Conservation (phyloP, 2,113 vertebrate genomes). For the Trogon surrucura region DNA sequence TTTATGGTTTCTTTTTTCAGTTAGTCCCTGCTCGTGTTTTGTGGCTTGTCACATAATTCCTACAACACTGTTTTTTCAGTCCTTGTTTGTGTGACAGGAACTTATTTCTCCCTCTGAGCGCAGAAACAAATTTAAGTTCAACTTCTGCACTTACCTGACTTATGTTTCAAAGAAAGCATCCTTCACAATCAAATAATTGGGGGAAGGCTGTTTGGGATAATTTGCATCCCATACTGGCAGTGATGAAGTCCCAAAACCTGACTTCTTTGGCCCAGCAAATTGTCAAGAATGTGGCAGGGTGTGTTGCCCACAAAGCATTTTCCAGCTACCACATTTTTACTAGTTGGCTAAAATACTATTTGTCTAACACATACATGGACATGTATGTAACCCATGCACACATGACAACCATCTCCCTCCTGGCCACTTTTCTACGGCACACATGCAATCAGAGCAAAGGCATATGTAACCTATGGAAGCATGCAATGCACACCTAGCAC, state of each 20-base stretch:
- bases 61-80: not conserved
- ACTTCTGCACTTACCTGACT: not conserved
- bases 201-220: not conserved
- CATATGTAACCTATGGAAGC: not conserved
- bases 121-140: not conserved
- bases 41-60: not conserved
- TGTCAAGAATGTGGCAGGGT: not conserved
- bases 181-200: not conserved
- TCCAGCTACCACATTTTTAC: not conserved
- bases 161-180: not conserved
- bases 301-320: not conserved
- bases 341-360: not conserved
- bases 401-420: rapidly evolving
- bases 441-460: not conserved
- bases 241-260: not conserved
- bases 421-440: not conserved
- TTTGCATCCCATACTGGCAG: not conserved
- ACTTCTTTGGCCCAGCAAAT: not conserved
- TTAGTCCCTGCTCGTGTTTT: rapidly evolving
- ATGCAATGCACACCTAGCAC: rapidly evolving
- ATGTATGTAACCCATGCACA: not conserved
- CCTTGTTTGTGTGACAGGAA: not conserved
- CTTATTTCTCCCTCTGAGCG: not conserved
- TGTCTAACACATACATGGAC: not conserved
- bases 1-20: not conserved